phyloP scores from a whole-genome alignment of 1,140 invertebrate species.

The Panulirus ornatus region DNA sequence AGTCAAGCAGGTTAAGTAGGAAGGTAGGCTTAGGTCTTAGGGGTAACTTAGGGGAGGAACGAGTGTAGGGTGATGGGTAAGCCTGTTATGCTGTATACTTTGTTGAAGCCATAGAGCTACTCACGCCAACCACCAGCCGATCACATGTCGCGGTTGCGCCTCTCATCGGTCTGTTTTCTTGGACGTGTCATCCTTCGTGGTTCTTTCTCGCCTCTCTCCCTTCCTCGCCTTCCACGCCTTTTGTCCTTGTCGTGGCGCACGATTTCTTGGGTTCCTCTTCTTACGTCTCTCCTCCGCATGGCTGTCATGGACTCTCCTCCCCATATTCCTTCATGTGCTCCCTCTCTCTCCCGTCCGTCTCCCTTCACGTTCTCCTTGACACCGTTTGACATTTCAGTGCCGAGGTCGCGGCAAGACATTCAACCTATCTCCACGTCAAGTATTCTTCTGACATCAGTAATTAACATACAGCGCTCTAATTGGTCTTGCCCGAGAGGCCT shows the following conservation, averaged over 20 bases:
- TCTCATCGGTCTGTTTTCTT: background rate
- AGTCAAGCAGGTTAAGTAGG: no score
- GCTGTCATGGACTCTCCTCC: background rate
- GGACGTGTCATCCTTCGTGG: background rate
- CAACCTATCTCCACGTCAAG: background rate
- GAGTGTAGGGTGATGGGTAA: background rate
- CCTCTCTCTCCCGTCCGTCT: background rate
- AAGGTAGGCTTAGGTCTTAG: no score
- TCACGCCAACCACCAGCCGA: background rate
- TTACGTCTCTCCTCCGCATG: background rate
- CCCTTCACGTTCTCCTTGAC: background rate
- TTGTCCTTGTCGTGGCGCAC: background rate
- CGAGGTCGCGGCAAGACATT: slow-evolving; percentile 2
- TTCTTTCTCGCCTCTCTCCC: background rate
- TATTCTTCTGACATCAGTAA: background rate
- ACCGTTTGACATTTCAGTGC: background rate
- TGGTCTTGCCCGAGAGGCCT: background rate
- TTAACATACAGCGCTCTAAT: slow-evolving; percentile 23
- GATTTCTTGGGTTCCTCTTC: background rate
- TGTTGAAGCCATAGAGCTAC: background rate
- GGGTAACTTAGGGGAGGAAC: no score
- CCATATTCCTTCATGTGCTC: background rate
- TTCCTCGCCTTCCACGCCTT: background rate
- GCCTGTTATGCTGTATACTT: background rate
- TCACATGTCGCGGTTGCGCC: background rate